These are phyloP conservation scores for Eulacestoma nigropectus DNA, from an alignment of 2,113 vertebrate species.

Conservation along the genomic window DNA sequence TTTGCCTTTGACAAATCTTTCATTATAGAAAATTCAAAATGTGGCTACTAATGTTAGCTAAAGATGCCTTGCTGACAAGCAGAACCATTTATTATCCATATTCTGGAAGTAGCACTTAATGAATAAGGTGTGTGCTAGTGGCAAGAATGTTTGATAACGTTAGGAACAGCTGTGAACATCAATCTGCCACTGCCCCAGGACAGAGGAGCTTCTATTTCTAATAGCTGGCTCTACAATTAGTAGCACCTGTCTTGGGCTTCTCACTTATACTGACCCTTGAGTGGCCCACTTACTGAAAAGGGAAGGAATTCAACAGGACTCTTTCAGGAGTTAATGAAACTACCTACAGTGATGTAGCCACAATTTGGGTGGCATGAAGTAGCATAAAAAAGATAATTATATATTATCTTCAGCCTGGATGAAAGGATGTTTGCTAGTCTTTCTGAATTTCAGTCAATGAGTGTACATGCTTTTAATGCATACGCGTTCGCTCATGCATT, in stretches of 20 bases:
- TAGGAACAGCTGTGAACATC: slow-evolving; percentile 57
- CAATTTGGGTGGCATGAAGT: neutral
- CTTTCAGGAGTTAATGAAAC: slow-evolving; percentile 51
- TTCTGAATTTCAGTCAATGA: slow-evolving; percentile 10
- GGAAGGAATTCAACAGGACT: neutral
- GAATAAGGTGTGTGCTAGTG: slow-evolving; percentile 14
- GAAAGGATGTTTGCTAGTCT: slow-evolving; percentile 3
- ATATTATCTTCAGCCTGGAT: neutral
- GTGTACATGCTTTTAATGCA: neutral
- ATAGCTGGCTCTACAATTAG: slow-evolving; percentile 21
- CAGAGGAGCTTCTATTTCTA: slow-evolving; percentile 44
- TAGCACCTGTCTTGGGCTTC: slow-evolving; percentile 60
- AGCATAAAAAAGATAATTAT: slow-evolving; percentile 37
- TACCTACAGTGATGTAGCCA: neutral
- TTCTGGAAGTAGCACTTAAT: neutral
- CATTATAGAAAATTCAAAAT: slow-evolving; percentile 24
- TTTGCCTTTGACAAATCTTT: slow-evolving; percentile 47
- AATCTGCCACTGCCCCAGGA: slow-evolving; percentile 10
- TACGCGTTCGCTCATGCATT: neutral
- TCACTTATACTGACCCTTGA: slow-evolving; percentile 30
- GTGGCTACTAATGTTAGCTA: slow-evolving; percentile 37
- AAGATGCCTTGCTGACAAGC: slow-evolving; percentile 45
- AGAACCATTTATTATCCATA: slow-evolving; percentile 42
- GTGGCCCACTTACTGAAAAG: slow-evolving; percentile 16
- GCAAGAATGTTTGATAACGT: slow-evolving; percentile 19